Conservation (phyloP, 2,113 vertebrate genomes). For the Heterotilapia buettikoferi region DNA sequence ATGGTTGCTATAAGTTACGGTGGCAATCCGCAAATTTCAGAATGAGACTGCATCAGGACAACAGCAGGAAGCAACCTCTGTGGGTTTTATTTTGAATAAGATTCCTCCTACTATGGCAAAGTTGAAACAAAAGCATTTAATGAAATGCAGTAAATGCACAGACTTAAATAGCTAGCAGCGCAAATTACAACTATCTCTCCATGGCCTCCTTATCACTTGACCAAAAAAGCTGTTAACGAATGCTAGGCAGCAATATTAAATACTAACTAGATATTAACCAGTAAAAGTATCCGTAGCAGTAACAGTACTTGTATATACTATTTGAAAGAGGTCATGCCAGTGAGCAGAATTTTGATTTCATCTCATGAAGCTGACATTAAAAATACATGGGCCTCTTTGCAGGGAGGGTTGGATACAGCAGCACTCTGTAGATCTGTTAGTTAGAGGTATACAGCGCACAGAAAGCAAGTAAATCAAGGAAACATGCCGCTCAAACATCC, state of each 20-base stretch:
- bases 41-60: slow-evolving; percentile 11
- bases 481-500: not conserved
- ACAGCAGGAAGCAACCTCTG: not conserved
- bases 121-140: not conserved
- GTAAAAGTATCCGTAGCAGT: not conserved
- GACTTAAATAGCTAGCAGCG: not conserved
- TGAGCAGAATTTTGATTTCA: slow-evolving; percentile 2
- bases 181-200: not conserved
- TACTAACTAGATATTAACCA: not conserved
- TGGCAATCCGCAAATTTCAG: slow-evolving; percentile 52
- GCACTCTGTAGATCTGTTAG: slow-evolving; percentile 7
- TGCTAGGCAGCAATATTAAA: not conserved
- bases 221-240: not conserved
- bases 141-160: not conserved
- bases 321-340: not conserved
- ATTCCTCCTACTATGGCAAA: not conserved
- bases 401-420: slow-evolving; percentile 31
- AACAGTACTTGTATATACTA: not conserved
- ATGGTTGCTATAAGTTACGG: slow-evolving; percentile 82
- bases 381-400: slow-evolving; percentile 42
- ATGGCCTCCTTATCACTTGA: not conserved
- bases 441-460: slow-evolving; percentile 11
- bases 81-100: not conserved
- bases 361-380: slow-evolving; percentile 37
- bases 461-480: not conserved